phyloP scores from a whole-genome alignment of 2,113 vertebrate species.

The Tychaedon coryphoeus region DNA sequence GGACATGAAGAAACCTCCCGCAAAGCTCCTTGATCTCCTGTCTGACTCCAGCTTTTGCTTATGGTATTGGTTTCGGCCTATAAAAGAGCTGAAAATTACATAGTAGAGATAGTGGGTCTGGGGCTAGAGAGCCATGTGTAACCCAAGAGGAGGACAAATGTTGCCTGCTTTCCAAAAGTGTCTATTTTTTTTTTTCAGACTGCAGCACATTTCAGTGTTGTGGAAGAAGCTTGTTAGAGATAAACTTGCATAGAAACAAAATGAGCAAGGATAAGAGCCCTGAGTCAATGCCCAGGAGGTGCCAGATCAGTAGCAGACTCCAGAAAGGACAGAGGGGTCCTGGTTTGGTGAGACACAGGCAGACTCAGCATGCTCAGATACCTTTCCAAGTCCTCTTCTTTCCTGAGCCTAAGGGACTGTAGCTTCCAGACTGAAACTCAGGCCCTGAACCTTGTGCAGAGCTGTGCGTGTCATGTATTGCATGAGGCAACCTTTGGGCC shows the following conservation, averaged over 20 bases:
- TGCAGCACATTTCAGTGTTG: not conserved
- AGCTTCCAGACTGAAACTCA: not conserved
- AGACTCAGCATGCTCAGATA: not conserved
- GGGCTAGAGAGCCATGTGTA: not conserved
- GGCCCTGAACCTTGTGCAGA: not conserved
- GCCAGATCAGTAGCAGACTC: not conserved
- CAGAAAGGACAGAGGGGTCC: not conserved
- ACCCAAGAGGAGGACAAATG: not conserved
- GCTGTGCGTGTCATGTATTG: not conserved
- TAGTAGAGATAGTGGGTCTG: not conserved
- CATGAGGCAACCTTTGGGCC: not conserved
- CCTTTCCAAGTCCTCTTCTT: not conserved
- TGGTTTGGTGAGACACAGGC: not conserved
- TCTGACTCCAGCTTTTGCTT: not conserved
- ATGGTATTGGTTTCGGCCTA: not conserved
- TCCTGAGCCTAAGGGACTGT: not conserved
- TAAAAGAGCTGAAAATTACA: not conserved
- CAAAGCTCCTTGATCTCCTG: not conserved
- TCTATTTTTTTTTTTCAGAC: not conserved
- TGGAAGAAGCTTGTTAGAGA: not conserved
- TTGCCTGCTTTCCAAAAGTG: not conserved
- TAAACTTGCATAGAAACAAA: not conserved
- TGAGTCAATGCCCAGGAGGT: not conserved
- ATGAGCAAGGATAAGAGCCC: not conserved
- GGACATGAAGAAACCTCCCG: rapidly evolving